Conservation (phyloP, 2,888 invertebrate species). For the Dasypogon diadema region DNA sequence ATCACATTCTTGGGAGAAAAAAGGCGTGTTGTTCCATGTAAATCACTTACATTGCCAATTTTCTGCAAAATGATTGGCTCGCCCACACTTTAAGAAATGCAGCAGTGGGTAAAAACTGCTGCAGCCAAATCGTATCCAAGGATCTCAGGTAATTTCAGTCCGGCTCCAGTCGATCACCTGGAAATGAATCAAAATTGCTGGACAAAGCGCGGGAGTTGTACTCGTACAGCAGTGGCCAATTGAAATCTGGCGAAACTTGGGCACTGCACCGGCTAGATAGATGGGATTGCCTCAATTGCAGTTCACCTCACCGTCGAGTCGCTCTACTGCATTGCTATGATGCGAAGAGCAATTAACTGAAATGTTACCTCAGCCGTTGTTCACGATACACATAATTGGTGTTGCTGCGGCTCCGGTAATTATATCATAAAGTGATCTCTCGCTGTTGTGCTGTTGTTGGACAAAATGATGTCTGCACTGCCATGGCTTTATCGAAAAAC, state of each 20-base stretch:
- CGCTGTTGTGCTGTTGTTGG: constrained; percentile 30
- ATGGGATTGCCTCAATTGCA: constrained; percentile 40
- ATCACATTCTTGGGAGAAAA: constrained; percentile 22
- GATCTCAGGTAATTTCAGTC: constrained; percentile 38
- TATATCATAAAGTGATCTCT: constrained; percentile 50
- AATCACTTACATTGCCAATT: constrained; percentile 46
- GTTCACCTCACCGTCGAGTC: neutral
- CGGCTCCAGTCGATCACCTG: constrained; percentile 25
- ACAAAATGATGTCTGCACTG: constrained; percentile 47
- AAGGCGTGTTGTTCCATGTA: constrained; percentile 47
- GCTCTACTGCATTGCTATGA: neutral
- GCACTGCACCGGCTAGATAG: constrained; percentile 29
- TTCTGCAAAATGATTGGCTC: constrained; percentile 51
- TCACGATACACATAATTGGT: constrained; percentile 50
- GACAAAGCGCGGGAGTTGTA: constrained; percentile 45
- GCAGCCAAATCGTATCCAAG: constrained; percentile 10
- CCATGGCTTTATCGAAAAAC: constrained; percentile 49
- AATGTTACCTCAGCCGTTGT: constrained; percentile 50
- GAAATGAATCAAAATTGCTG: constrained; percentile 40
- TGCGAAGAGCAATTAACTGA: constrained; percentile 39
- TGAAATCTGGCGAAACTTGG: constrained; percentile 39
- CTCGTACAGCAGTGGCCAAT: constrained; percentile 44
- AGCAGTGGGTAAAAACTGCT: constrained; percentile 5
- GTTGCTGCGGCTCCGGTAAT: constrained; percentile 46
- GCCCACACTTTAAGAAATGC: constrained; percentile 45